Evolutionary conservation across 2,113 vertebrate species (phyloP).

Genomic region (Macaca fascicularis): T2T-MFA8v1.1 NC_088377.1:165522501-165523000

Average conservation of each 20-base stretch:
- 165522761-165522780: not conserved
- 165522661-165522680: not conserved
- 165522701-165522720: not conserved
- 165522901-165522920: not conserved
- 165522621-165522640: not conserved
- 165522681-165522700: not conserved
- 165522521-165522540: not conserved
- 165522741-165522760: not conserved
- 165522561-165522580: not conserved
- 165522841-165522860: not conserved
- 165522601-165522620: not conserved
- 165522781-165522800: not conserved
- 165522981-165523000: not conserved
- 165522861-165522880: not conserved
- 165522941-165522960: not conserved
- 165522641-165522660: not conserved
- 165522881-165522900: not conserved
- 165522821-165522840: not conserved
- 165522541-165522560: not conserved
- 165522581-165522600: not conserved
- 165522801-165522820: not conserved
- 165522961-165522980: not conserved
- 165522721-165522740: not conserved
- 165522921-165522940: not conserved
- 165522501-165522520: not conserved